Conservation (phyloP, 2,888 invertebrate genomes). For the Eledone cirrhosa region DNA sequence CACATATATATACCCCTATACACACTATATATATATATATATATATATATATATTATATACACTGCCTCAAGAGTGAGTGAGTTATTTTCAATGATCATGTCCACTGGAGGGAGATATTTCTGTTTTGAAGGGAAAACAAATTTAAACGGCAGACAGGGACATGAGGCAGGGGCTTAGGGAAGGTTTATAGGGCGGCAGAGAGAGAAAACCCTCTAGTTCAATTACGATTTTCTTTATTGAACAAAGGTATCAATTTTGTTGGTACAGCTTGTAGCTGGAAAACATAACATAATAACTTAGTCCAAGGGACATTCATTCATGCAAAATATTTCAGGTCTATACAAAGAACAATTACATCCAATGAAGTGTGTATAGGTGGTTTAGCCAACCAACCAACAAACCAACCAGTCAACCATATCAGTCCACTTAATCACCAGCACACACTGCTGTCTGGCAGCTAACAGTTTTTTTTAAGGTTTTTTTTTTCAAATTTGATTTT, state of each 20-base stretch:
- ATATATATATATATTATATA: no score
- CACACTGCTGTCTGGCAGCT: no score
- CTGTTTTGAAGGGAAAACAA: not conserved
- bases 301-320: constrained; percentile 27
- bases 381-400: no score
- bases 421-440: no score
- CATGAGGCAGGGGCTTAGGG: not conserved
- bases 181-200: no score
- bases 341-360: constrained; percentile 29
- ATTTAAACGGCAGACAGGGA: not conserved
- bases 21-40: no score
- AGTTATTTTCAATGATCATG: not conserved
- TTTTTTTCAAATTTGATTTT: not conserved
- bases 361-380: constrained; percentile 14
- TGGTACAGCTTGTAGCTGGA: constrained; percentile 22
- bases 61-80: no score
- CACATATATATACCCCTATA: no score
- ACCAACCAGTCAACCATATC: no score
- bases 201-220: not conserved
- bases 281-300: constrained; percentile 28
- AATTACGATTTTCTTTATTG: constrained; percentile 25
- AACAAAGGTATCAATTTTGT: constrained; percentile 25
- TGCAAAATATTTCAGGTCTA: constrained; percentile 27
- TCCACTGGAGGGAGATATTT: not conserved
- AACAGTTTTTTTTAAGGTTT: not conserved